Conservation (phyloP, 2,888 invertebrate genomes). For the Watsonalla binaria region DNA sequence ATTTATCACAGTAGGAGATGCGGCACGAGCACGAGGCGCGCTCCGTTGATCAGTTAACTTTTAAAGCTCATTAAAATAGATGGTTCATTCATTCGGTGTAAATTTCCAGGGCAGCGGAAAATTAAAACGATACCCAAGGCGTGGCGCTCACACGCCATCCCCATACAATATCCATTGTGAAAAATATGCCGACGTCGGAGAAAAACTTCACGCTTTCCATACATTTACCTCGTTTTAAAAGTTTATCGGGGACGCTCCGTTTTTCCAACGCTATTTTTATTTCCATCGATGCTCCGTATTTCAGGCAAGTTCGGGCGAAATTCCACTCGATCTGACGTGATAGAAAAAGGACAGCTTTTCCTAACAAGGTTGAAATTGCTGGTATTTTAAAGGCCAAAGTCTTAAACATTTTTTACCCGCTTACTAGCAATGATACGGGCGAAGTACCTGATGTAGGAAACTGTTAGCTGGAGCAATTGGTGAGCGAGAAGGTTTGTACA, state of each 20-base stretch:
- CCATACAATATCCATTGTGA: slow-evolving; percentile 34
- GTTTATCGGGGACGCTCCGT: slow-evolving; percentile 43
- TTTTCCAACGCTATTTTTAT: slow-evolving; percentile 18
- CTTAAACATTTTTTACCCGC: no score
- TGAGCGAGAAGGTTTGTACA: no score
- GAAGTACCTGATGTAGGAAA: no score
- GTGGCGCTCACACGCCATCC: slow-evolving; percentile 26
- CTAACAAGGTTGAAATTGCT: no score
- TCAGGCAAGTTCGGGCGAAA: slow-evolving; percentile 1
- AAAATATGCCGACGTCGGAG: slow-evolving; percentile 54
- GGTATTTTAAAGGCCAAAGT: no score
- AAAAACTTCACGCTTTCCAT: slow-evolving; percentile 55
- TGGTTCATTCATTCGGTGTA: slow-evolving; percentile 71
- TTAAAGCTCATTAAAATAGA: slow-evolving; percentile 77
- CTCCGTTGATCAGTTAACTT: slow-evolving; percentile 69
- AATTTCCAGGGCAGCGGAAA: slow-evolving; percentile 72
- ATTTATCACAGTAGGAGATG: slow-evolving; percentile 14
- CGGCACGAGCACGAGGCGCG: slow-evolving; percentile 21
- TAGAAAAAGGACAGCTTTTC: no score
- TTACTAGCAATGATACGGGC: no score
- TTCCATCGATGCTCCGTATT: slow-evolving; percentile 18
- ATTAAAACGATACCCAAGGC: slow-evolving; percentile 75
- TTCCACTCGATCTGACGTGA: no score
- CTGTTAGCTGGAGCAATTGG: no score
- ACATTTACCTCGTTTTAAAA: slow-evolving; percentile 51